Conservation (phyloP, 2,113 vertebrate species). For the Gobiocypris rarus region DNA sequence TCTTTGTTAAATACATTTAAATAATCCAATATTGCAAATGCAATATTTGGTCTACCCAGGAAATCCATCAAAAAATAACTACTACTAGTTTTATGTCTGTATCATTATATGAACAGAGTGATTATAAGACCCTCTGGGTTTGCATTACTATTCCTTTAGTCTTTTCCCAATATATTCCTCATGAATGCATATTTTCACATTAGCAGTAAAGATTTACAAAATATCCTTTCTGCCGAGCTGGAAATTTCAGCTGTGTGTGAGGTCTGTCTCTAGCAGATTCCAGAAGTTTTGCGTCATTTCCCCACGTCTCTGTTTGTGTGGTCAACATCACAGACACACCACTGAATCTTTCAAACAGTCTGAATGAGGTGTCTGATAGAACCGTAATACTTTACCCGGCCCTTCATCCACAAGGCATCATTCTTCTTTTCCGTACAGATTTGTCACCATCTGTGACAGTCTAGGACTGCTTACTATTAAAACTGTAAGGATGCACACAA, state of each 20-base stretch:
- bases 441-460: not conserved
- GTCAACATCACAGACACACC: slow-evolving; percentile 43
- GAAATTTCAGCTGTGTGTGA: slow-evolving; percentile 31
- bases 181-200: slow-evolving; percentile 24
- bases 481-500: slow-evolving; percentile 25
- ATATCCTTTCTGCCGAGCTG: slow-evolving; percentile 19
- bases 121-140: not conserved
- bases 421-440: slow-evolving; percentile 25
- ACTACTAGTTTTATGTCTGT: not conserved
- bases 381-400: slow-evolving; percentile 25
- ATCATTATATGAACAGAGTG: not conserved
- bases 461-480: slow-evolving; percentile 11
- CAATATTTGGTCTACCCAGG: too few relatives aligned
- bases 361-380: slow-evolving; percentile 39
- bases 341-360: slow-evolving; percentile 34
- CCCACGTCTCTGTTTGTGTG: slow-evolving; percentile 46
- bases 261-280: slow-evolving; percentile 38
- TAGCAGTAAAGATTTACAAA: slow-evolving; percentile 19
- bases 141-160: not conserved
- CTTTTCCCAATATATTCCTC: not conserved
- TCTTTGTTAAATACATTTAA: too few relatives aligned
- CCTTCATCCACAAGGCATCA: slow-evolving; percentile 25
- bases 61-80: not conserved
- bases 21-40: too few relatives aligned
- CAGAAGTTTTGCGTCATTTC: slow-evolving; percentile 45